A percentile compares a stretch with the other conserved stretches of the same genome.
Evolutionary conservation across 2,797 vertebrate species (phyloP).

Genomic region (Ammospiza maritima): DNA sequence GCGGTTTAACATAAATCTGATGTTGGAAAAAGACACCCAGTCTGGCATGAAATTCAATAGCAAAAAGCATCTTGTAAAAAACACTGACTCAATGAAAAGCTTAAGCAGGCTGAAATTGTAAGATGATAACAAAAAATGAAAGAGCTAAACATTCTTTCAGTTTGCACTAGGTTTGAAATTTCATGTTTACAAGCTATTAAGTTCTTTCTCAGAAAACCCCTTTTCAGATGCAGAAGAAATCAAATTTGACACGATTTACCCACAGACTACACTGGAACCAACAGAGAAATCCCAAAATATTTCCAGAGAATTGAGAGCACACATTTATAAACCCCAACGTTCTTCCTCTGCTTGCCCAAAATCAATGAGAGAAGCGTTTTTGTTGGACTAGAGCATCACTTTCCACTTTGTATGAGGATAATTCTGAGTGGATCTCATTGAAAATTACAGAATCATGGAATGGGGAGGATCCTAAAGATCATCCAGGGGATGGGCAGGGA

Average conservation of each 20-base stretch:
- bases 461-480: background rate
- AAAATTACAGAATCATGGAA: background rate
- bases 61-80: constrained; percentile 10
- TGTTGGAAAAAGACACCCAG: background rate
- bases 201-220: background rate
- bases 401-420: background rate
- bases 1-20: background rate
- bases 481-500: background rate
- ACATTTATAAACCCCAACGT: background rate
- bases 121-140: background rate
- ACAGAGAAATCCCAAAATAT: background rate
- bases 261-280: background rate
- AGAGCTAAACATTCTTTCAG: background rate
- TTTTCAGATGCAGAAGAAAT: background rate
- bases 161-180: background rate
- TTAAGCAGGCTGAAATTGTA: background rate
- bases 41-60: background rate
- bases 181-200: background rate
- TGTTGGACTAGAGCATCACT: background rate
- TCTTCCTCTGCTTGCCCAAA: background rate
- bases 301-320: background rate
- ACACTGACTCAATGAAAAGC: background rate
- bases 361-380: background rate
- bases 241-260: background rate
- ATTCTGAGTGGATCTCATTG: fast-evolving